These are phyloP conservation scores for Tanypteryx hageni DNA, from an alignment of 2,888 invertebrate genomes.

Conservation along the genomic window DNA sequence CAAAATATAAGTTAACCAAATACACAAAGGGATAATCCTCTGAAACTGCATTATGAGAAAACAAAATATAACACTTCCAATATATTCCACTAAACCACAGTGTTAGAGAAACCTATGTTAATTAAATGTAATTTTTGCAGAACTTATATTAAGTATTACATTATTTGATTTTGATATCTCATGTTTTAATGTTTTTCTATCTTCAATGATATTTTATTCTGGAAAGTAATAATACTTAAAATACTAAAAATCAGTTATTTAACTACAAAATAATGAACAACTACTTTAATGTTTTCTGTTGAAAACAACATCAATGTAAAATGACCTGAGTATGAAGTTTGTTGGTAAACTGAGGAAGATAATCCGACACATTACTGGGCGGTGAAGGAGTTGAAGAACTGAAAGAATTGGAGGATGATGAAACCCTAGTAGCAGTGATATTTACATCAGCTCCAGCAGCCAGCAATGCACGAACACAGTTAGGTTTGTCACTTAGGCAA, in stretches of 20 bases:
- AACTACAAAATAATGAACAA: too few species aligned
- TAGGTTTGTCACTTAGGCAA: slow-evolving; percentile 78
- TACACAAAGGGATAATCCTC: neutral
- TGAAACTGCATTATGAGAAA: too few species aligned
- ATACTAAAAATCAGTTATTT: too few species aligned
- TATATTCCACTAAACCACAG: too few species aligned
- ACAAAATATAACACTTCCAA: too few species aligned
- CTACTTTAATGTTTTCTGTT: neutral
- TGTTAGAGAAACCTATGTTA: too few species aligned
- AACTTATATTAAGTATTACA: too few species aligned
- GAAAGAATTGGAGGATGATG: slow-evolving; percentile 70
- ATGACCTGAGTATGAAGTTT: slow-evolving; percentile 75
- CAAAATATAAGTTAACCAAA: slow-evolving; percentile 6
- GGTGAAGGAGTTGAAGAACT: slow-evolving; percentile 68
- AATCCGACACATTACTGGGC: slow-evolving; percentile 84
- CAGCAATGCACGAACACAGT: slow-evolving; percentile 90
- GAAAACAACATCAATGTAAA: neutral
- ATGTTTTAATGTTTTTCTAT: too few species aligned
- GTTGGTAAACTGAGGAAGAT: slow-evolving; percentile 83
- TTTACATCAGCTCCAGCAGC: slow-evolving; percentile 92
- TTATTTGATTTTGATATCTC: too few species aligned
- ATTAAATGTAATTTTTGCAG: too few species aligned
- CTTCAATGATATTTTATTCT: too few species aligned
- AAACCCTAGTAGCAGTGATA: slow-evolving; percentile 80
- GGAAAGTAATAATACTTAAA: too few species aligned